Base-by-base conservation (phyloP, 2,797 vertebrate species). In the Taenioides sp. region DNA sequence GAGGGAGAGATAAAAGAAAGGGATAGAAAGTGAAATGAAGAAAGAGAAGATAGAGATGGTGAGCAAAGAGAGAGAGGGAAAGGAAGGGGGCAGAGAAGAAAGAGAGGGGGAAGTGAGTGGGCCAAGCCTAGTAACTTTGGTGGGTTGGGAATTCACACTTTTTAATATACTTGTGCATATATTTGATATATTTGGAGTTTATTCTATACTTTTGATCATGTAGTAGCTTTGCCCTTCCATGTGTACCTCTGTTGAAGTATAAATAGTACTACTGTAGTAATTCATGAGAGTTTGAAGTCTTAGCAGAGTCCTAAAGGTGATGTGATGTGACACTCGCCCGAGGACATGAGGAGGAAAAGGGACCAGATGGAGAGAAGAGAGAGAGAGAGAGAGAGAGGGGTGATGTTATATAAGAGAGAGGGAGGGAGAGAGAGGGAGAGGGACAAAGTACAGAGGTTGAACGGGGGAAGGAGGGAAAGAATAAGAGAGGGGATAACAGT, bases 241-340 rank as follows among this genome's bases (percentile, higher is more conserved):
- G 18, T n/a, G 50, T n/a, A 54, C 5, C 20, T 9, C 20, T 7
- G 2, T 1, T n/a, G 50, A 64, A 65, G 40, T 65, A 47, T 47
- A 65, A 64, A 65, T 65, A 47, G n/a, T 23, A 25, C 4, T 9
- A 14, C 63, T 18, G 63, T 65, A 49, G 62, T 65, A 27, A 27
- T 65, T 22, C 16, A 27, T 18, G 17, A 65, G 64, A 50, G 64
- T 22, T 49, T 28, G 64, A 65, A 27, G 64, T 43, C 27, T 28
- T 31, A 5, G 31, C 17, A 10, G 60, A n/a, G 61, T 47, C 43
- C 54, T 67, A 60, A 43, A 55, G 83, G 59, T 73, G 79, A 91
- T 86, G 78, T 60, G 85, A 86, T 84, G 85, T 78, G 90, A 88
- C 87, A 76, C 34, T 74, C 54, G 72, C 88, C 80, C 79, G 2